Percentiles rank a stretch among this genome's conserved stretches.
Conservation (phyloP, 2,113 vertebrate species). For the Mus musculus region GRCm39 chr14:33461501-33462000, state of each 20-base stretch:
- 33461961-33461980: constrained; percentile 76
- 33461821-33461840: constrained; percentile 21
- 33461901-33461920: constrained; percentile 84
- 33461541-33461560: not conserved
- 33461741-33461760: constrained; percentile 83
- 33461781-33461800: constrained; percentile 4
- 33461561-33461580: not conserved
- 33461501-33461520: not conserved
- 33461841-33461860: constrained; percentile 58
- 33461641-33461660: constrained; percentile 92
- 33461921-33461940: constrained; percentile 71
- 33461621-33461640: constrained; percentile 90
- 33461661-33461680: constrained; percentile 91
- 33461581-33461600: constrained; percentile 87
- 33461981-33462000: constrained; percentile 85
- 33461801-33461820: not conserved
- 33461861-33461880: constrained; percentile 68
- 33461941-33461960: constrained; percentile 82
- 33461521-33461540: not conserved
- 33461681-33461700: constrained; percentile 87
- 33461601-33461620: constrained; percentile 90
- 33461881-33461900: constrained; percentile 74
- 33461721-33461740: constrained; percentile 91
- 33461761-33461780: constrained; percentile 72
- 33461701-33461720: constrained; percentile 89